Evolutionary conservation across 1,140 invertebrate genomes (phyloP).

Genomic region (Drosophila littoralis): DNA sequence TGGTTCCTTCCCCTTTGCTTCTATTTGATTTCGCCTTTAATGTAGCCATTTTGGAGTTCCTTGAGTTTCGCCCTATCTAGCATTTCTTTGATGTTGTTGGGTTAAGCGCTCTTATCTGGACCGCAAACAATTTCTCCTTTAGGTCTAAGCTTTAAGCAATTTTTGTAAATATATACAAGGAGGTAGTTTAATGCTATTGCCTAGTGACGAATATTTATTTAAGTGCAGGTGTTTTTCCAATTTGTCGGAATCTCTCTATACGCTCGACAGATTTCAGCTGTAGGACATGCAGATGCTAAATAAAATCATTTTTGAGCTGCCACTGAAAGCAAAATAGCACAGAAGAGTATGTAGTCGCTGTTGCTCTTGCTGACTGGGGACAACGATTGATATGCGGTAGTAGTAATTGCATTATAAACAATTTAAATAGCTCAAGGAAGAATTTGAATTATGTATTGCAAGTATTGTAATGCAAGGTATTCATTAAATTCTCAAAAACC

Average conservation of each 20-base stretch:
- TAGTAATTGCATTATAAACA: slow-evolving; percentile 30
- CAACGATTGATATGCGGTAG: slow-evolving; percentile 33
- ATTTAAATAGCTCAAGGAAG: not conserved
- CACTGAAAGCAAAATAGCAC: slow-evolving; percentile 8
- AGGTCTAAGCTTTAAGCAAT: slow-evolving; percentile 36
- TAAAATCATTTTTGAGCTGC: slow-evolving; percentile 39
- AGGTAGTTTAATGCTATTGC: slow-evolving; percentile 16
- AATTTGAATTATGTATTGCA: too few relatives aligned
- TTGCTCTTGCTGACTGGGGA: slow-evolving; percentile 13
- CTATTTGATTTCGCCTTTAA: slow-evolving; percentile 23
- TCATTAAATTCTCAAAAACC: too few relatives aligned
- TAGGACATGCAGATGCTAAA: slow-evolving; percentile 8
- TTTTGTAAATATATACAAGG: not conserved
- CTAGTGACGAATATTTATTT: slow-evolving; percentile 27
- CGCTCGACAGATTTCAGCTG: not conserved
- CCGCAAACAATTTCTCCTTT: slow-evolving; percentile 58
- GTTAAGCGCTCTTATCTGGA: slow-evolving; percentile 57
- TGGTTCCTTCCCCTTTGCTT: slow-evolving; percentile 19
- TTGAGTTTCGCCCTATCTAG: slow-evolving; percentile 1
- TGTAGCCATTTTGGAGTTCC: slow-evolving; percentile 28
- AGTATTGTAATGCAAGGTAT: too few relatives aligned
- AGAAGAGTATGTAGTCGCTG: not conserved
- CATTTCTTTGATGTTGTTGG: slow-evolving; percentile 32
- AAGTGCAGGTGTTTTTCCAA: slow-evolving; percentile 34
- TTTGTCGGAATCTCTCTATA: slow-evolving; percentile 22